Evolutionary conservation across 2,888 invertebrate genomes (phyloP).

Genomic region (Pristionchus mayeri): DNA sequence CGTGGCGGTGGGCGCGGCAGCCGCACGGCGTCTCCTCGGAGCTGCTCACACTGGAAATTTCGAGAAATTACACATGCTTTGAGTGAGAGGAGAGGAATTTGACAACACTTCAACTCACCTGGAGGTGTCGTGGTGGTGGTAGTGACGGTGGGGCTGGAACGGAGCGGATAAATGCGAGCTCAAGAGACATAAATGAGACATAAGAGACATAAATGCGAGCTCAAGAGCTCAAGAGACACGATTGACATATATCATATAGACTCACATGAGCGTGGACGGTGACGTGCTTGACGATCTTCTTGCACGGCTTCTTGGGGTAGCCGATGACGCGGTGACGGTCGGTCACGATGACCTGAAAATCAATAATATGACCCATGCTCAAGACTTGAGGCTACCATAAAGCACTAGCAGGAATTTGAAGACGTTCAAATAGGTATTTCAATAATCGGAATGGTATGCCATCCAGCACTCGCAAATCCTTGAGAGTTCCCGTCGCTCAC

Average conservation of each 20-base stretch:
- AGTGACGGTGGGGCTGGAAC: slow-evolving; percentile 4
- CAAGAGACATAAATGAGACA: too few relatives aligned
- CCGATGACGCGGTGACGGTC: slow-evolving; percentile 16
- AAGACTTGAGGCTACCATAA: too few relatives aligned
- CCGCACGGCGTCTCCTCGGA: not conserved
- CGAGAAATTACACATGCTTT: not conserved
- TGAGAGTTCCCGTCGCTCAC: not conserved
- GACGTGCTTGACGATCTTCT: slow-evolving; percentile 40
- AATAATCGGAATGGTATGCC: not conserved
- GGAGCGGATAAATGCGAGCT: too few relatives aligned
- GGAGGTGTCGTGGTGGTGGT: slow-evolving; percentile 13
- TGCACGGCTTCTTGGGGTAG: slow-evolving; percentile 43
- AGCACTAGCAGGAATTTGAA: not conserved
- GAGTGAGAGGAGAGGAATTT: not conserved
- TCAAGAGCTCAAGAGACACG: not conserved
- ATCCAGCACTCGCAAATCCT: too few relatives aligned
- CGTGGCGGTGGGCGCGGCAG: slow-evolving; percentile 11
- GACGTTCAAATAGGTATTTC: not conserved
- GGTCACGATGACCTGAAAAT: slow-evolving; percentile 4
- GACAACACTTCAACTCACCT: not conserved
- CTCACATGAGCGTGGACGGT: slow-evolving; percentile 15
- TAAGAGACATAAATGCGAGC: too few relatives aligned
- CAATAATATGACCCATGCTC: not conserved
- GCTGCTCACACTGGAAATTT: not conserved
- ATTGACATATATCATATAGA: not conserved